These are phyloP conservation scores for Aphelenchoides fujianensis DNA, from an alignment of 1,140 invertebrate genomes.

Conservation along the genomic window DNA sequence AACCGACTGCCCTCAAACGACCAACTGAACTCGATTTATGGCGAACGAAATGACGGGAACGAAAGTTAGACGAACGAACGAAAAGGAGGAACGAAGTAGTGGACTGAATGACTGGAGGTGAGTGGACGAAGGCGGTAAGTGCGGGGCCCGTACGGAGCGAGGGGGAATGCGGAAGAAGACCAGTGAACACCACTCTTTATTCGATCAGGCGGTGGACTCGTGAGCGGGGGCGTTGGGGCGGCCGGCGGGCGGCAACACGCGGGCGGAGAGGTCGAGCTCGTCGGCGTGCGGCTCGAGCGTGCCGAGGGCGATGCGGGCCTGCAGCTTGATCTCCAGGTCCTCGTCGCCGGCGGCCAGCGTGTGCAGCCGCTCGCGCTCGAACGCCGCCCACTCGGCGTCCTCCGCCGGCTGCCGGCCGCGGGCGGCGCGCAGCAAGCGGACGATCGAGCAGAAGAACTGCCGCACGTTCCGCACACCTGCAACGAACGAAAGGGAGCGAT, in stretches of 20 bases:
- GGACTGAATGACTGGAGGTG: too few species aligned
- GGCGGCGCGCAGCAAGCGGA: background rate
- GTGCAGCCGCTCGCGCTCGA: background rate
- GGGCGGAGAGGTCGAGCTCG: background rate
- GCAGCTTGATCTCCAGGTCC: conserved; percentile 5
- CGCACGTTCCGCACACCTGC: conserved; percentile 12
- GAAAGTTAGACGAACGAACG: too few species aligned
- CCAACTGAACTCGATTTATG: too few species aligned
- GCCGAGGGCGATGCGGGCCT: background rate
- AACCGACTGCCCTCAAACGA: too few species aligned
- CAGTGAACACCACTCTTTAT: too few species aligned
- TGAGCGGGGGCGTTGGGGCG: background rate
- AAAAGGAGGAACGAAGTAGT: too few species aligned
- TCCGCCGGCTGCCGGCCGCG: background rate
- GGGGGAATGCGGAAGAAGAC: too few species aligned
- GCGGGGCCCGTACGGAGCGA: too few species aligned
- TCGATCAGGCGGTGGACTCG: too few species aligned
- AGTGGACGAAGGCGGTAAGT: too few species aligned
- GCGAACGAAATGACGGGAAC: too few species aligned
- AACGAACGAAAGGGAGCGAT: background rate
- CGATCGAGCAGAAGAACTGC: conserved; percentile 10
- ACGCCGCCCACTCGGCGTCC: background rate
- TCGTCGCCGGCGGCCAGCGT: background rate
- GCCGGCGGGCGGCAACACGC: background rate
- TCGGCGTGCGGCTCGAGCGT: background rate